A percentile compares a stretch with the other conserved stretches of the same genome.
These are phyloP conservation scores for Channa argus DNA, from an alignment of 2,113 vertebrate genomes.

Conservation along the genomic window DNA sequence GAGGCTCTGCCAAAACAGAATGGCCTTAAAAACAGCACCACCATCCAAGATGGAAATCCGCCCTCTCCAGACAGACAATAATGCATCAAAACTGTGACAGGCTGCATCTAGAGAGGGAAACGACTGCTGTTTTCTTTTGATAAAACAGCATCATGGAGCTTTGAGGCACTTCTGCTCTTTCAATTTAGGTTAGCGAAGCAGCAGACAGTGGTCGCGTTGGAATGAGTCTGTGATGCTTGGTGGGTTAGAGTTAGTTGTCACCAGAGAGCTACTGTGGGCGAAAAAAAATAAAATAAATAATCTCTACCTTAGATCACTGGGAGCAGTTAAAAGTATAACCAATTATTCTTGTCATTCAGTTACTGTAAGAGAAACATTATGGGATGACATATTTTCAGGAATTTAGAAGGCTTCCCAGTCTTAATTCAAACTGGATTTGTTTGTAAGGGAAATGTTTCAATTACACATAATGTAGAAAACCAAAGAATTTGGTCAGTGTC, in stretches of 20 bases:
- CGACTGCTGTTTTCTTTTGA: conserved; percentile 56
- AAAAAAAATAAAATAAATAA: neutral
- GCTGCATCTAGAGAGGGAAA: conserved; percentile 27
- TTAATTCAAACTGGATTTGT: conserved; percentile 24
- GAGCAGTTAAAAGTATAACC: conserved; percentile 2
- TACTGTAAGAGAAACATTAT: conserved; percentile 19
- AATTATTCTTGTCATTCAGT: conserved; percentile 34
- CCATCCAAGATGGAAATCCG: conserved; percentile 74
- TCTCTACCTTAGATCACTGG: neutral
- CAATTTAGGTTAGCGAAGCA: conserved; percentile 50
- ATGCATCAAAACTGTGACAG: conserved; percentile 38
- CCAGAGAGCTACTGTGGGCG: conserved; percentile 27
- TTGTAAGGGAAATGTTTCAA: conserved; percentile 27
- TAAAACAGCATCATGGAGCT: conserved; percentile 57
- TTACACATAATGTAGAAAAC: conserved; percentile 25
- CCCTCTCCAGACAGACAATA: conserved; percentile 60
- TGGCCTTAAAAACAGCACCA: conserved; percentile 48
- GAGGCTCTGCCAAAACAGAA: conserved; percentile 54
- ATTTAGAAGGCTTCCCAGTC: conserved; percentile 28
- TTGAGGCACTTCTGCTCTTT: conserved; percentile 61
- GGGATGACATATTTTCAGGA: conserved; percentile 31
- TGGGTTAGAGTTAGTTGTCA: conserved; percentile 63
- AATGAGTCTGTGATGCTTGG: conserved; percentile 54
- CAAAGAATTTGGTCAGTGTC: neutral
- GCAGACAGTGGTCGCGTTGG: conserved; percentile 57